Conservation (phyloP, 2,113 vertebrate species). For the Tragelaphus buxtoni region DNA sequence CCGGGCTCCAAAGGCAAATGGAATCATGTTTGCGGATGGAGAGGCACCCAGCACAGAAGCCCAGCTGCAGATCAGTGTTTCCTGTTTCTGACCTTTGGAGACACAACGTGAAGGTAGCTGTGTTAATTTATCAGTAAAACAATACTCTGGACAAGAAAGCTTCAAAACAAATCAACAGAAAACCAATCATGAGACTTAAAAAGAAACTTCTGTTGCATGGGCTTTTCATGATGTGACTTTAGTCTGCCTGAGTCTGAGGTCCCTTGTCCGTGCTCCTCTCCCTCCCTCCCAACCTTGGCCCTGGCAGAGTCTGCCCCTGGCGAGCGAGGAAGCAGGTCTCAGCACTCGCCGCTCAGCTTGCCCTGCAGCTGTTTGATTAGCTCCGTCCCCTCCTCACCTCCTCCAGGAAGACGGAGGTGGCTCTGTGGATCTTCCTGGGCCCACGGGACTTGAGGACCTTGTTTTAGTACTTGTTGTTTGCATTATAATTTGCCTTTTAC, state of each 20-base stretch:
- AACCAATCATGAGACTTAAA: not conserved
- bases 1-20: not conserved
- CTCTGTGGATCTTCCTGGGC: no score
- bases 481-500: not conserved
- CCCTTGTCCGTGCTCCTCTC: not conserved
- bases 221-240: not conserved
- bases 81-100: not conserved
- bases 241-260: not conserved
- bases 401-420: not conserved
- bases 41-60: not conserved
- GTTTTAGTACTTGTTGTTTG: not conserved
- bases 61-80: not conserved
- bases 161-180: not conserved
- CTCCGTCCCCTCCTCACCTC: fast-evolving
- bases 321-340: fast-evolving
- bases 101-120: not conserved
- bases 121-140: not conserved
- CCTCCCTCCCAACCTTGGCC: not conserved
- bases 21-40: not conserved
- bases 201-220: not conserved
- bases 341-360: not conserved
- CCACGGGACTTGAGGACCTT: not conserved
- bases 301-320: not conserved
- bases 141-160: not conserved
- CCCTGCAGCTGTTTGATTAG: not conserved